Conservation (phyloP, 2,888 invertebrate species). For the Apotomis betuletana region DNA sequence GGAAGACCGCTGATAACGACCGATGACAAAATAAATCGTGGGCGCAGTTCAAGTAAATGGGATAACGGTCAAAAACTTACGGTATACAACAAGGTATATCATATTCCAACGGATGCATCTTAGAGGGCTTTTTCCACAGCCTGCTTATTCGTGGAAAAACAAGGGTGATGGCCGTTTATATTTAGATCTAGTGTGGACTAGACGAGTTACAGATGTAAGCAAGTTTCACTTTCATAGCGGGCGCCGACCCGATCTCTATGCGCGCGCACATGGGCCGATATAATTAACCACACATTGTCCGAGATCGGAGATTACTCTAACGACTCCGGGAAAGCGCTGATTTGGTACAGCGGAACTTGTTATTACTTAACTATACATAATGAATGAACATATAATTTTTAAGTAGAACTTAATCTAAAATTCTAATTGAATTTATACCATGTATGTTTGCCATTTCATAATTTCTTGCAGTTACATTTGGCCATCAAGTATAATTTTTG, state of each 20-base stretch:
- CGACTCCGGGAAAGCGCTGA: constrained; percentile 14
- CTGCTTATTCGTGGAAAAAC: too few species aligned
- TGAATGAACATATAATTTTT: constrained; percentile 3
- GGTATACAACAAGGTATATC: too few species aligned
- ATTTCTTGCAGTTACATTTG: too few species aligned
- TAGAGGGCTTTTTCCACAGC: too few species aligned
- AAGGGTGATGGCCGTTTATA: too few species aligned
- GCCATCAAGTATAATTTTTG: too few species aligned
- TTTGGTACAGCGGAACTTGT: constrained; percentile 8
- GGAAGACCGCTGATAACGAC: too few species aligned
- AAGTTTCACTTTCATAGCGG: background rate
- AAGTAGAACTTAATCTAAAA: constrained; percentile 3
- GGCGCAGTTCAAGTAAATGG: too few species aligned
- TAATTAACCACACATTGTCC: constrained; percentile 7
- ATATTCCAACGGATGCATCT: too few species aligned
- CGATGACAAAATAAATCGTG: too few species aligned
- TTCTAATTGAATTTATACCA: background rate
- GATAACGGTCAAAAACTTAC: too few species aligned
- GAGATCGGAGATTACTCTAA: constrained; percentile 16
- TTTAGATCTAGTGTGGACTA: background rate
- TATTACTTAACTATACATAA: constrained; percentile 14
- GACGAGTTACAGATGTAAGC: background rate
- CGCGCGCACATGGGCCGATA: background rate
- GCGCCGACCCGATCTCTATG: background rate
- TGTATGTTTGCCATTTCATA: too few species aligned